Percentiles rank a stretch among this genome's conserved stretches.
Evolutionary conservation across 2,113 vertebrate species (phyloP).

Genomic region (Pavo muticus): DNA sequence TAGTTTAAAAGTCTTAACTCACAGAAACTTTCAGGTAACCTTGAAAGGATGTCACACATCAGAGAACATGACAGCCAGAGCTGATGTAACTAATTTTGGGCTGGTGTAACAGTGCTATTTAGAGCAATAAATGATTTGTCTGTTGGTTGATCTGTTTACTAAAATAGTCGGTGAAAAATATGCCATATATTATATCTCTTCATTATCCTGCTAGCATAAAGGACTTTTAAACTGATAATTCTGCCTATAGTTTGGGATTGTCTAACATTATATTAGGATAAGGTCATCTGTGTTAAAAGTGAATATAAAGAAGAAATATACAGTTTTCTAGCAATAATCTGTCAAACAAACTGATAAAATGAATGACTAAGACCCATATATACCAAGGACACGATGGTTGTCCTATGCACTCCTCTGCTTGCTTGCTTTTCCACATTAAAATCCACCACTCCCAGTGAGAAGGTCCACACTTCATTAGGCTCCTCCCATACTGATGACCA

Average conservation of each 20-base stretch:
- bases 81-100: slow-evolving; percentile 50
- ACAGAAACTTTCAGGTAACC: slow-evolving; percentile 21
- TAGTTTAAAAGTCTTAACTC: slow-evolving; percentile 7
- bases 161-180: neutral
- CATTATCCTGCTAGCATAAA: neutral
- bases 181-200: neutral
- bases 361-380: neutral
- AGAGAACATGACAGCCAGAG: slow-evolving; percentile 23
- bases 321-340: neutral
- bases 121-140: slow-evolving; percentile 34
- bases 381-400: neutral
- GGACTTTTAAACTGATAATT: neutral
- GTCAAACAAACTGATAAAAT: neutral
- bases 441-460: neutral
- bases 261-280: neutral
- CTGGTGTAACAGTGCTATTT: slow-evolving; percentile 1
- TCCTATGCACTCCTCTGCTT: neutral
- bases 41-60: slow-evolving; percentile 8
- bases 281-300: neutral
- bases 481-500: neutral
- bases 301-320: neutral
- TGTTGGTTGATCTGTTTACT: slow-evolving; percentile 41
- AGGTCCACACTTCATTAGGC: neutral
- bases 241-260: neutral
- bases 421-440: neutral